These are phyloP conservation scores for Thecocarcelia acutangulata DNA, from an alignment of 2,888 invertebrate species.

Conservation along the genomic window DNA sequence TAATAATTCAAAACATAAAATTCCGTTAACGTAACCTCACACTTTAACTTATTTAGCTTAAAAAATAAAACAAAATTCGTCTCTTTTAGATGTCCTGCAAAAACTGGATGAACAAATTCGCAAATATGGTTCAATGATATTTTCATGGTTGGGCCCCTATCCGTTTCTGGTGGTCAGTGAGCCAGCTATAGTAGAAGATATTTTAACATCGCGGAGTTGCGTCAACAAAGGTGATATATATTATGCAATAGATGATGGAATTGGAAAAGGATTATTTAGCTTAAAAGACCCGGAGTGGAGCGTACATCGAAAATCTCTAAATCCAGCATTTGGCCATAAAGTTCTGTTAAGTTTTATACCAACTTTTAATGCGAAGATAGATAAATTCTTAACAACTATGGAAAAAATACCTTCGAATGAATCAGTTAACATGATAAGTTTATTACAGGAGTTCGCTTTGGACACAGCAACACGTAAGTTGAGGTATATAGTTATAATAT, in stretches of 20 bases:
- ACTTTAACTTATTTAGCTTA: no score
- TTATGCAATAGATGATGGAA: conserved; percentile 76
- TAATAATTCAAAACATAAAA: no score
- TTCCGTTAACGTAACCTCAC: no score
- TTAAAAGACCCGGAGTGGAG: conserved; percentile 78
- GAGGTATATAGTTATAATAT: no score
- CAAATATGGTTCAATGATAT: conserved; percentile 73
- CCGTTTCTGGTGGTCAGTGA: conserved; percentile 77
- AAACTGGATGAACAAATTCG: conserved; percentile 71
- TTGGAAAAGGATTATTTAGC: conserved; percentile 77
- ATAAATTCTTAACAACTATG: conserved; percentile 71
- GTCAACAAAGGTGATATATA: conserved; percentile 77
- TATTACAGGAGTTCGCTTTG: conserved; percentile 76
- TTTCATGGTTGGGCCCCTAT: conserved; percentile 79
- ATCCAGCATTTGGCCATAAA: conserved; percentile 78
- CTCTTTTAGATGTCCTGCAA: conserved; percentile 72
- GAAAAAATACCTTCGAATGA: conserved; percentile 71
- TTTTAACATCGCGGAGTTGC: conserved; percentile 77
- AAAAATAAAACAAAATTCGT: no score
- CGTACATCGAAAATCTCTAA: conserved; percentile 76
- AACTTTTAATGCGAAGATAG: conserved; percentile 76
- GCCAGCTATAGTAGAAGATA: conserved; percentile 76
- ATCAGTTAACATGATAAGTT: conserved; percentile 72
- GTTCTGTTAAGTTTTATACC: conserved; percentile 77
- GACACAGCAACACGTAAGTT: conserved; percentile 77